Base-by-base conservation (phyloP, 1,140 invertebrate genomes). In the Archivesica marissinica region DNA sequence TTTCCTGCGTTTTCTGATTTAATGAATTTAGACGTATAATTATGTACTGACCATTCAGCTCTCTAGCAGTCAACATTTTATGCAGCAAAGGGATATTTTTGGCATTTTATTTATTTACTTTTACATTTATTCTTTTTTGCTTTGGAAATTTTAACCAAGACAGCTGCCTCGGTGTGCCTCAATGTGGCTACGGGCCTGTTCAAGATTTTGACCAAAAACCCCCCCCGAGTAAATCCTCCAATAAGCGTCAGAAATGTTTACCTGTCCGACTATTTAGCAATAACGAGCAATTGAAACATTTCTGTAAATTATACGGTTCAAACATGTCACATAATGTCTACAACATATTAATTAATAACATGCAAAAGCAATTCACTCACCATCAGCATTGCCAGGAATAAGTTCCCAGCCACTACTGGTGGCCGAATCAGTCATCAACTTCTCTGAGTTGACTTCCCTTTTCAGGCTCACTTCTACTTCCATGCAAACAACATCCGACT, bases 381-480 rank as follows among this genome's bases (percentile, higher is more conserved):
- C 2, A 64, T 28, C 17, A 17, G 15, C 17, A 25, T 28, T 44
- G 52, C 41, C 41, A 35, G 23, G 70, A 47, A 77, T 59, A 35
- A 56, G 74, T 59, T 77, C 74, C 74, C 74, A 77, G 28, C 59
- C 74, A 50, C 33, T 52, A 41, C 74, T 77, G 17, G 52, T 39
- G 13, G 74, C 33, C 20, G 74, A 77, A 25, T 77, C 74, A 35
- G 74, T 77, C 74, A 77, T 54, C 17, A 30, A 25, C 25, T 77
- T 77, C 9, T 56, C 50, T 1, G 2, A 39, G 15, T 0, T 25
- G 9, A 6, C 61, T 1, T 39, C 74, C 7, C 4, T 30, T 50
- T 30, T 28, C n/a, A 28, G 2, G 2, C 15, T 33, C 6, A 33
- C 15, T 28, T 3, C n/a, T 39, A 17, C 35, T 54, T 20, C 20